Base-by-base conservation (phyloP, 2,888 invertebrate genomes). In the Coleophora deauratella region DNA sequence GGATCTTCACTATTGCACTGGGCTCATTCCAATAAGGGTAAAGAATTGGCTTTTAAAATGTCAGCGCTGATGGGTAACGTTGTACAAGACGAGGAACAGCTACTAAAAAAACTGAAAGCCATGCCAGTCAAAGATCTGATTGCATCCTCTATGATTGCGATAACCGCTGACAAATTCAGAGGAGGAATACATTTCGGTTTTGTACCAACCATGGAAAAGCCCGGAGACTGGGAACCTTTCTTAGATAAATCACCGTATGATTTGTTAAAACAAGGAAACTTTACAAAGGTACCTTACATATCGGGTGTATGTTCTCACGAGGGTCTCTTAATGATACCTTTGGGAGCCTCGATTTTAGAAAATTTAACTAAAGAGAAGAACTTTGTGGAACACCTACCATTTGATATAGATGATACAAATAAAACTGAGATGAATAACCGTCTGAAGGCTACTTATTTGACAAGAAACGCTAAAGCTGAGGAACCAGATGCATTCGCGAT, bases 181-280 rank as follows among this genome's bases (percentile, higher is more conserved):
- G 81, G 85, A 14, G 81, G 84, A 14, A 59, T 82, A 34, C 53
- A 72, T 45, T 88, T 86, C 55, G 76, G 78, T n/a, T 88, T 87
- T 52, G 85, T 86, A 9, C 72, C 87, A 3, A 82, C 84, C 35
- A 50, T 85, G 35, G 77, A 84, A 48, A 65, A 66, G 6, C 43
- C 74, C n/a, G 67, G 68, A 21, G 73, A 76, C 30, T 77, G 82
- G 62, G 76, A 78, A 43, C 69, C 76, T 4, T 88, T 88, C 54
- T 52, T 88, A 13, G 57, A 73, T 4, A 68, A 76, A 38, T 65
- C 72, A 10, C 71, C 87, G 0, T 67, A 82, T 33, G 58, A 75
- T 37, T 55, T 76, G 41, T 64, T 86, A 21, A 46, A 49, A 4
- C 50, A 56, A 30, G 88, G 88, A 28, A 59, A 84, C 28, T 86